Conservation (phyloP, 1,140 invertebrate species). For the Colletes gigas region DNA sequence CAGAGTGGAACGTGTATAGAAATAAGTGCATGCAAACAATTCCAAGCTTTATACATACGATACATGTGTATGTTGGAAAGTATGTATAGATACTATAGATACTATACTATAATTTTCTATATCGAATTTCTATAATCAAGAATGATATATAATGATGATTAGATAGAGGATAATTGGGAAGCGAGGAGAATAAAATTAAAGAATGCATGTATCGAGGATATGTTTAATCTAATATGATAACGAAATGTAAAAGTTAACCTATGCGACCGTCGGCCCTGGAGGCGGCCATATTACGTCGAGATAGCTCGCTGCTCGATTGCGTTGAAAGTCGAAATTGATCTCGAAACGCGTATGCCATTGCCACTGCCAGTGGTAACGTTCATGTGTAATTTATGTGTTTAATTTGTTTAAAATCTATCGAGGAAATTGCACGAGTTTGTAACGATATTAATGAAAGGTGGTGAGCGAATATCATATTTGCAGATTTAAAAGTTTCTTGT, state of each 20-base stretch:
- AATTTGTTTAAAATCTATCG: neutral
- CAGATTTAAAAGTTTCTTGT: neutral
- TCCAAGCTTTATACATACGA: neutral
- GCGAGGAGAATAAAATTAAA: neutral
- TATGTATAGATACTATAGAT: too few relatives aligned
- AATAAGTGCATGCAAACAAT: neutral
- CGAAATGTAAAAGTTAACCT: conserved; percentile 1
- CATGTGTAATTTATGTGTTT: neutral
- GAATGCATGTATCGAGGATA: neutral
- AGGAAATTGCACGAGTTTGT: neutral
- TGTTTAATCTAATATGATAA: neutral
- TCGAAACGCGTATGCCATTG: neutral
- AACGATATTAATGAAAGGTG: too few relatives aligned
- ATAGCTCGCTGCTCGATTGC: neutral
- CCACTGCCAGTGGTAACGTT: neutral
- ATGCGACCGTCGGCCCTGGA: neutral
- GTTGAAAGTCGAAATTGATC: conserved; percentile 7
- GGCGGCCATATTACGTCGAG: conserved; percentile 29
- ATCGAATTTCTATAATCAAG: neutral
- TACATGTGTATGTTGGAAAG: neutral
- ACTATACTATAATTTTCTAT: too few relatives aligned
- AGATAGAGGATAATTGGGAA: neutral
- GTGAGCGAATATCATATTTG: neutral
- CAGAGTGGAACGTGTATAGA: neutral
- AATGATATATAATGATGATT: neutral